These are phyloP conservation scores for Myzus persicae DNA, from an alignment of 1,140 invertebrate genomes.

Conservation along the genomic window DNA sequence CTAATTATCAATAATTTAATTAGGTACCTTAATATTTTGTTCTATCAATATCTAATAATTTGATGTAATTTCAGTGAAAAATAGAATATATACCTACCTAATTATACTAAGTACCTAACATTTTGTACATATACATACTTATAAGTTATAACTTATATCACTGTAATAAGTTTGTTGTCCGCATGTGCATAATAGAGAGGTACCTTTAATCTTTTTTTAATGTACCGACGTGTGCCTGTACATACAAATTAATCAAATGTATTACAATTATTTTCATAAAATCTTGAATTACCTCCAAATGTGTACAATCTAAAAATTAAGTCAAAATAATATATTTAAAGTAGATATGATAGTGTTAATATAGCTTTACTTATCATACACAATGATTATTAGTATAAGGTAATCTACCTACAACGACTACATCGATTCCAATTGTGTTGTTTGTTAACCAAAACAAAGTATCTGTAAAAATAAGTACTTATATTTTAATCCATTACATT, in stretches of 20 bases:
- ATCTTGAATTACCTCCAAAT: background rate
- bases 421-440: too few relatives aligned
- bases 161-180: background rate
- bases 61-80: background rate
- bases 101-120: background rate
- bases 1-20: background rate
- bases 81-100: background rate
- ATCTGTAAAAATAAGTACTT: too few relatives aligned
- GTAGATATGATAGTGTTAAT: background rate
- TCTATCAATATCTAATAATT: background rate
- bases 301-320: background rate
- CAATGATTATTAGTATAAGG: background rate
- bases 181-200: background rate
- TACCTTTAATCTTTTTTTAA: background rate
- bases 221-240: background rate
- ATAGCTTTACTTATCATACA: background rate
- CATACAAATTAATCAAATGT: background rate
- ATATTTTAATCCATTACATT: too few relatives aligned
- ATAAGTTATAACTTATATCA: background rate
- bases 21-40: background rate
- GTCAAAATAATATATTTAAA: background rate
- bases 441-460: too few relatives aligned
- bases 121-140: background rate
- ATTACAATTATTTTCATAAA: background rate
- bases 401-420: background rate